Evolutionary conservation across 2,113 vertebrate genomes (phyloP).

Genomic region (Elephas maximus): DNA sequence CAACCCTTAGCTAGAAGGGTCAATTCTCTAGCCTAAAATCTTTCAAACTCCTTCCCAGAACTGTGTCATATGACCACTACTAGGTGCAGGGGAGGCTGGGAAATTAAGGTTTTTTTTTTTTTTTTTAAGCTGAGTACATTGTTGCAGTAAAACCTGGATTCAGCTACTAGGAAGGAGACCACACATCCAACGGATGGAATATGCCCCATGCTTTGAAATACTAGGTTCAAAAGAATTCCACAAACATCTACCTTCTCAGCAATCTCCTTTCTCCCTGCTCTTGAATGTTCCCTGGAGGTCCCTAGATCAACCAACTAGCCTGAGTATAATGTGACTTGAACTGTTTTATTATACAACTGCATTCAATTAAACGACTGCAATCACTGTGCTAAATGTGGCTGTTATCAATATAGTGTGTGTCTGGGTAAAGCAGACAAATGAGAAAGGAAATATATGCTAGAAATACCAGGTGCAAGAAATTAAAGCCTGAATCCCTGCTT

Average conservation of each 20-base stretch:
- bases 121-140: background rate
- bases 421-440: conserved; percentile 24
- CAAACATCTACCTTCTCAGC: background rate
- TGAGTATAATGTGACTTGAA: conserved; percentile 10
- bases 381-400: background rate
- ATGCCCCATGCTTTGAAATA: background rate
- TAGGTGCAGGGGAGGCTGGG: background rate
- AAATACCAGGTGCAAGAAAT: conserved; percentile 44
- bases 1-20: background rate
- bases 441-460: background rate
- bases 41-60: background rate
- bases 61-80: background rate
- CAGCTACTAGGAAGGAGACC: background rate
- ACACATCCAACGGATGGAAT: background rate
- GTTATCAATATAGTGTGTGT: background rate
- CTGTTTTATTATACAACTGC: conserved; percentile 30
- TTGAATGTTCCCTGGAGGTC: background rate
- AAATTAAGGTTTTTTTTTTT: background rate
- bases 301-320: background rate
- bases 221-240: conserved; percentile 29
- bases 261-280: background rate
- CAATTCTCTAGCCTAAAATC: background rate
- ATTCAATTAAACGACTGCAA: background rate
- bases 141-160: conserved; percentile 7
- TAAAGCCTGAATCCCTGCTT: background rate